phyloP scores from a whole-genome alignment of 2,113 vertebrate species.

The Petaurus breviceps region DNA sequence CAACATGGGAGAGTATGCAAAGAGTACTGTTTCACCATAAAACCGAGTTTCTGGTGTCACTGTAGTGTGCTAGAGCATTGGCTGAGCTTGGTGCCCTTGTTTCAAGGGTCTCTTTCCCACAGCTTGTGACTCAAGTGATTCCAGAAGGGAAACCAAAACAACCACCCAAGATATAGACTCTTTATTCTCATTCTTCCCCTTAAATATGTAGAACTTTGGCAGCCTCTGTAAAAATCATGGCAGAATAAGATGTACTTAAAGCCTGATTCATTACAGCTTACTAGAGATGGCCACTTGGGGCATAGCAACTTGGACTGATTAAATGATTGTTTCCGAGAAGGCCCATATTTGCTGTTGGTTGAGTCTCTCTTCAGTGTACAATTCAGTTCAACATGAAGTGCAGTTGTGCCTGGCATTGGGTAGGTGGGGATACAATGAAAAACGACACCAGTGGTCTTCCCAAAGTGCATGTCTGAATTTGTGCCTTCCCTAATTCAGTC shows the following conservation, averaged over 20 bases:
- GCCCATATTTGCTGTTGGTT: background rate
- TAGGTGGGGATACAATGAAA: background rate
- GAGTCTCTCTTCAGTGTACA: background rate
- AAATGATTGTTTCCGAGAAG: background rate
- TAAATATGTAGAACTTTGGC: conserved; percentile 17
- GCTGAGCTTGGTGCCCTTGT: conserved; percentile 42
- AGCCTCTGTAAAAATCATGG: background rate
- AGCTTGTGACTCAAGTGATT: conserved; percentile 44
- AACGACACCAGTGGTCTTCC: background rate
- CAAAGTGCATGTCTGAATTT: background rate
- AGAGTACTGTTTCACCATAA: conserved; percentile 1
- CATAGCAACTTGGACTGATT: background rate
- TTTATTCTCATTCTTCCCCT: conserved; percentile 53
- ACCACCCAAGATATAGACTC: background rate
- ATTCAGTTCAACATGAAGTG: background rate
- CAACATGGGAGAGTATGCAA: background rate
- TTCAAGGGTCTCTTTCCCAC: conserved; percentile 32
- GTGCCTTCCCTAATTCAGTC: background rate
- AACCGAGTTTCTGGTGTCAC: background rate
- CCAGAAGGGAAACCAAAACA: conserved; percentile 1
- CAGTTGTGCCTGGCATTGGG: background rate
- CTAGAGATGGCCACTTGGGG: background rate
- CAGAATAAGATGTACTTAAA: background rate
- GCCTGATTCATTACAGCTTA: background rate
- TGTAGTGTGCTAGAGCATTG: background rate